Evolutionary conservation across 2,888 invertebrate species (phyloP), one percentile per base, ranked within the genome.

Genomic region (Periphyllus acericola): DNA sequence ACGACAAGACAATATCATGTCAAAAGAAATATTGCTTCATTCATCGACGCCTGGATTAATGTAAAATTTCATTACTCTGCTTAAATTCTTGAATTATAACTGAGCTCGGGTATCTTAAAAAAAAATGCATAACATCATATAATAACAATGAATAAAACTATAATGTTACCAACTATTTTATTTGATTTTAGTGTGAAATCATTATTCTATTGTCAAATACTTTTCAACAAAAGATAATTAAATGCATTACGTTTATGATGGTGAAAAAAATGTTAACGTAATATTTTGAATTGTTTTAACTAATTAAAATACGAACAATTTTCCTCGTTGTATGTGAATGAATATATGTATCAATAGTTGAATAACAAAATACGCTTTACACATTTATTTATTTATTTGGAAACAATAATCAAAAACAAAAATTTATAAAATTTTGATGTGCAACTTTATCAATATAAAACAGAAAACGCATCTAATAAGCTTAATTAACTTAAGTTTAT

Each of bases 11-110:
- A 60, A 80, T 66, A 87, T 80, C 40, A 55, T 60, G 71, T 81
- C 40, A 81, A 81, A 80, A 60, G 32, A 68, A 80, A 34, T 74
- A 75, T 87, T 87, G 87, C 74, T 87, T 87, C 87, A 87, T 81
- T 74, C 87, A 87, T 87, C 29, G 55, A 55, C 19, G 79, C n/a
- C 52, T 60, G 55, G n/a, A 81, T 81, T 81, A 72, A 29, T 55
- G 40, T 66, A 71, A 75, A 87, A 75, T 25, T 79, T 74, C 80
- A 40, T 40, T 72, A 60, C 74, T 17, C 71, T 83, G 88, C 83
- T 83, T 8, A 46, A 83, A 83, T 78, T 84, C 68, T 17, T 46
- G 11, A 29, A 29, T 60, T 5, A 40, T 75, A 34, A 74, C 55
- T 74, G 32, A 36, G 25, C 74, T 29, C 36, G 74, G 36, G 74